These are phyloP conservation scores for Drosophila mercatorum DNA, from an alignment of 2,888 invertebrate species.

Conservation along the genomic window DNA sequence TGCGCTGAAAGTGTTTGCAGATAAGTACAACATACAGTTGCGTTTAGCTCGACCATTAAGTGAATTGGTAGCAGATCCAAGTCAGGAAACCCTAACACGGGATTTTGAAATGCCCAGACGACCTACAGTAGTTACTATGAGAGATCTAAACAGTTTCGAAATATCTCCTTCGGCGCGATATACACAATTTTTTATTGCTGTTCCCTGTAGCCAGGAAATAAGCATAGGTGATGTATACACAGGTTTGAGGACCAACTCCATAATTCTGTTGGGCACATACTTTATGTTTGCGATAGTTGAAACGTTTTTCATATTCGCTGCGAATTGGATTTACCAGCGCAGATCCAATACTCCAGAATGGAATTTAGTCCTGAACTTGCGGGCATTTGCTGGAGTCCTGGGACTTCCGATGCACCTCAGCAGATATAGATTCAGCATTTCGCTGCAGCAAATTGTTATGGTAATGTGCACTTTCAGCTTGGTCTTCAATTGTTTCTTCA, in stretches of 20 bases:
- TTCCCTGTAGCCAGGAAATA: constrained; percentile 35
- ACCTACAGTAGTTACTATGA: neutral
- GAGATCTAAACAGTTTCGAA: neutral
- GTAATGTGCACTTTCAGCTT: constrained; percentile 33
- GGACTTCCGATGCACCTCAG: constrained; percentile 29
- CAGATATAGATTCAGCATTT: constrained; percentile 1
- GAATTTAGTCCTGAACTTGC: constrained; percentile 18
- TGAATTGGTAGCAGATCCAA: neutral
- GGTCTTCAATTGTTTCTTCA: constrained; percentile 33
- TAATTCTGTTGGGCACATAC: constrained; percentile 29
- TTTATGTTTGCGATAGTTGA: constrained; percentile 23
- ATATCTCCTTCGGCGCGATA: neutral
- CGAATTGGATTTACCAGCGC: constrained; percentile 4
- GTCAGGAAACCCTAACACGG: neutral
- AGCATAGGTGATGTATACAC: constrained; percentile 17
- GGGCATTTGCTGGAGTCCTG: constrained; percentile 26
- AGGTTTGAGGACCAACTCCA: neutral
- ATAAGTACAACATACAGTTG: constrained; percentile 27
- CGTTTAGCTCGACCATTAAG: neutral
- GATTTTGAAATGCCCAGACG: constrained; percentile 1
- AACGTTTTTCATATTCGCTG: neutral
- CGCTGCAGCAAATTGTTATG: constrained; percentile 30
- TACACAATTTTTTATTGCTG: constrained; percentile 16
- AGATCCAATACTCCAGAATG: neutral
- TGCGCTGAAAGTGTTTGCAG: constrained; percentile 20